Conservation (phyloP, 2,113 vertebrate species). For the Ceyx cyanopectus region DNA sequence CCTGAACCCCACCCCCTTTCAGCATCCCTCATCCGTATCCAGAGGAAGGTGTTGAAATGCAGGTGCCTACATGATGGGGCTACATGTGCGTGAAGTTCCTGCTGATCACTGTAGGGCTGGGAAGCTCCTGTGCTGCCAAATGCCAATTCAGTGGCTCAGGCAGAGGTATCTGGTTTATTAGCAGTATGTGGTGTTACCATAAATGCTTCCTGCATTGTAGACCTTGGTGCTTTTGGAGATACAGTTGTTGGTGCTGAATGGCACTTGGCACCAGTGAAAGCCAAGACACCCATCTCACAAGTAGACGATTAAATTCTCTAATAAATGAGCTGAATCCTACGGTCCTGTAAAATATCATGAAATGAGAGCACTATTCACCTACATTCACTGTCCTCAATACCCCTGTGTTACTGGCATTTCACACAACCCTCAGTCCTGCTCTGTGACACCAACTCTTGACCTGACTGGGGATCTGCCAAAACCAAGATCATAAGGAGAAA, state of each 20-base stretch:
- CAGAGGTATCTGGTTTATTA: not conserved
- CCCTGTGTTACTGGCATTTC: fast-evolving
- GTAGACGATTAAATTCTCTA: not conserved
- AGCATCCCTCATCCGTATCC: not conserved
- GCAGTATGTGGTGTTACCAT: fast-evolving
- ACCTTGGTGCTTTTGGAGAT: not conserved
- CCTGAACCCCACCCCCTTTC: not conserved
- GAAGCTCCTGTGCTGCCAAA: not conserved
- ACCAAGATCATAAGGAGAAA: not conserved
- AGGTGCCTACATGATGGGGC: fast-evolving
- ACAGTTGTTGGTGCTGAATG: not conserved
- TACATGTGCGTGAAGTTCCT: not conserved
- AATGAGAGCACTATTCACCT: not conserved
- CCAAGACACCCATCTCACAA: not conserved
- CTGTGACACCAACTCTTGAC: not conserved
- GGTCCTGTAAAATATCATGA: not conserved
- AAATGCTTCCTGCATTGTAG: fast-evolving
- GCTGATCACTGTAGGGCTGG: not conserved
- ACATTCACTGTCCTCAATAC: not conserved
- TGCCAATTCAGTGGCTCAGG: fast-evolving
- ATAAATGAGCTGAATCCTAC: not conserved
- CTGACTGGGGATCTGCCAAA: not conserved
- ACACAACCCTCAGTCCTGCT: not conserved
- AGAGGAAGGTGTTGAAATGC: not conserved
- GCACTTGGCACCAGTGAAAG: not conserved